phyloP scores from a whole-genome alignment of 2,797 vertebrate genomes.

The Garrulus glandarius region DNA sequence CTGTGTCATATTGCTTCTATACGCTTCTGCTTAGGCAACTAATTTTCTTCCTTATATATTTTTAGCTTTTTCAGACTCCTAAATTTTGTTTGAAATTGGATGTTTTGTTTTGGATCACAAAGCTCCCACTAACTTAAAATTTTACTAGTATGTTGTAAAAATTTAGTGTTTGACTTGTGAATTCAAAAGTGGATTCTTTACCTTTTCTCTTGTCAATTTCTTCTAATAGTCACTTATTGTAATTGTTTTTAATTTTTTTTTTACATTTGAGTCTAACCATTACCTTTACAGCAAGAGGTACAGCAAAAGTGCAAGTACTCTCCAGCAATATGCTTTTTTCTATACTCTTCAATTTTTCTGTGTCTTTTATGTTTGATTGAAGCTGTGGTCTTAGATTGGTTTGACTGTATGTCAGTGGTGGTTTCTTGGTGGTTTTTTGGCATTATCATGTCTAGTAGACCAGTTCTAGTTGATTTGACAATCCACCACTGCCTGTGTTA shows the following conservation, averaged over 20 bases:
- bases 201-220: background rate
- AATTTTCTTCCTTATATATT: background rate
- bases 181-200: background rate
- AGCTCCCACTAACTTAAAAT: background rate
- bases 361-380: background rate
- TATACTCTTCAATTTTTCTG: rapidly evolving
- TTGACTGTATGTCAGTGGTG: background rate
- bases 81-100: background rate
- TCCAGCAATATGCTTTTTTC: background rate
- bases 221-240: background rate
- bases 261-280: background rate
- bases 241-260: background rate
- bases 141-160: background rate
- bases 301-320: background rate
- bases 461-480: background rate
- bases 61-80: background rate
- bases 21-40: background rate
- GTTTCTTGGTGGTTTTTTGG: background rate
- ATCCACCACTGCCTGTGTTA: rapidly evolving
- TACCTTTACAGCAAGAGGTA: background rate
- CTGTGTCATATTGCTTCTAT: background rate
- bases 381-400: rapidly evolving
- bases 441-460: background rate
- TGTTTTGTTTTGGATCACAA: background rate
- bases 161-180: background rate